Base-by-base conservation (phyloP, 2,888 invertebrate species). In the Gryllus longicercus region DNA sequence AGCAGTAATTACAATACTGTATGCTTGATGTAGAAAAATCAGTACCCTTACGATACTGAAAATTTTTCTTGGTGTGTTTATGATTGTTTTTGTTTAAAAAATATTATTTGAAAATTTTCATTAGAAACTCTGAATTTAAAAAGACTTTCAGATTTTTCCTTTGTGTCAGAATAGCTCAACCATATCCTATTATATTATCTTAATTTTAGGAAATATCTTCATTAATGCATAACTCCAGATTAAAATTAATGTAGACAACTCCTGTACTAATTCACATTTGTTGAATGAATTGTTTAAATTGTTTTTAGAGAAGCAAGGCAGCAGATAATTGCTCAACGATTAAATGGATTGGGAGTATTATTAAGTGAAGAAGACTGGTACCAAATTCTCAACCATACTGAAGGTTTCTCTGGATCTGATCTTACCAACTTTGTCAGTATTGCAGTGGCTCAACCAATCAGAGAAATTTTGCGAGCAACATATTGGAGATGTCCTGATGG, bases 341-440 rank as follows among this genome's bases (percentile, higher is more conserved):
- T 84, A n/a, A 80, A 82, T 51, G 84, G 83, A n/a, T 84, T 83
- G 51, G 80, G 80, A 4, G 81, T 85, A 8, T 75, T 82, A 2
- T 76, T 88, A 79, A 82, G 83, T 8, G 83, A 84, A 8, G 81
- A 84, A 4, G 86, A 87, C n/a, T 89, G 88, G 88, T 82, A 84
- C 4, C 77, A 83, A 11, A 84, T 91, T 50, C 84, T 88, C 12
- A 84, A 87, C 50, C 84, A 84, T 80, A 90, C 90, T 2, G 88
- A 89, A 23, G 90, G 90, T 1, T 90, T 87, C 84, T 90, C 90
- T 14, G 89, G 90, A 12, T 89, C 90, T 76, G 91, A 91, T 85
- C 86, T 91, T n/a, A 85, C 87, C 2, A 86, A 87, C 83, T 83
- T 90, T 77, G 86, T 88, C 0, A 86, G 88, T 75, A 86, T 85